phyloP scores from a whole-genome alignment of 64 coral and sea anemone species.

The Pachyseris speciosa region DNA sequence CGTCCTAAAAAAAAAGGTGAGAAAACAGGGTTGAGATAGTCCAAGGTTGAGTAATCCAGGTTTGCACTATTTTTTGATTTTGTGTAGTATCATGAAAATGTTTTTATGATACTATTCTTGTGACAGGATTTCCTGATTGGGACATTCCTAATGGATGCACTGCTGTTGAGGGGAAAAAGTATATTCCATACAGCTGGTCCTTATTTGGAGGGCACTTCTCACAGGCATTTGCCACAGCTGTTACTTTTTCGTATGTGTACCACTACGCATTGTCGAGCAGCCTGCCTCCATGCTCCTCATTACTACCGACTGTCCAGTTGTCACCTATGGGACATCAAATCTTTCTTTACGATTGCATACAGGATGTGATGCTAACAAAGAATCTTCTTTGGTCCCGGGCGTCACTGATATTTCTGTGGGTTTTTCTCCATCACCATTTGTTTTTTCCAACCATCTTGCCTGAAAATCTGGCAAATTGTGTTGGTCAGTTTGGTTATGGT shows the following conservation, averaged over 20 bases:
- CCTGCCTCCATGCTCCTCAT: neutral
- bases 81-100: too few species aligned
- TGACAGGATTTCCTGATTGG: too few species aligned
- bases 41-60: too few species aligned
- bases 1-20: too few species aligned
- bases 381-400: conserved; percentile 5
- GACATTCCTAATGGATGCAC: too few species aligned
- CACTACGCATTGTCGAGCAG: neutral
- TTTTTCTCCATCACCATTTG: conserved; percentile 11
- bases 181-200: too few species aligned
- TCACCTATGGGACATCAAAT: conserved; percentile 16
- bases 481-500: conserved; percentile 28
- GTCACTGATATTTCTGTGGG: conserved; percentile 27
- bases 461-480: neutral
- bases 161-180: too few species aligned
- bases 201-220: neutral
- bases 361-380: conserved; percentile 17
- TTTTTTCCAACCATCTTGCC: conserved; percentile 18
- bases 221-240: neutral
- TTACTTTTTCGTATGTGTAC: neutral
- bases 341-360: conserved; percentile 25
- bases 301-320: conserved; percentile 11
- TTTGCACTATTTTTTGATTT: too few species aligned
- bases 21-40: too few species aligned
- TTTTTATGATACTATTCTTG: too few species aligned